Conservation (phyloP, 1,140 invertebrate species). For the Rhynchophorus ferrugineus region DNA sequence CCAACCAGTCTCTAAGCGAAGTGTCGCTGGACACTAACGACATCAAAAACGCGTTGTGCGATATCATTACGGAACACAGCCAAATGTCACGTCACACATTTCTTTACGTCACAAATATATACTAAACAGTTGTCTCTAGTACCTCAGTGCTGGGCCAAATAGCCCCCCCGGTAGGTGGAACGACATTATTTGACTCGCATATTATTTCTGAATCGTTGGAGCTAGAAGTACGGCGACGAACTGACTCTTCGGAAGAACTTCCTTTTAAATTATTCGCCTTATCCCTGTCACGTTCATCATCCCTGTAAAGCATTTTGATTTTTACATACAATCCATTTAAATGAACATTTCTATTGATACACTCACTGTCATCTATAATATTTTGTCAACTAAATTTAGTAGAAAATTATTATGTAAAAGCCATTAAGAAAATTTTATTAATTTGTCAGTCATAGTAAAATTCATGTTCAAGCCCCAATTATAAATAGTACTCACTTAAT, state of each 20-base stretch:
- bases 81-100: slow-evolving; percentile 15
- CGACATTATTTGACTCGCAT: slow-evolving; percentile 1
- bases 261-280: slow-evolving; percentile 52
- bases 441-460: background rate
- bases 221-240: slow-evolving; percentile 52
- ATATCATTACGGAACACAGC: slow-evolving; percentile 8
- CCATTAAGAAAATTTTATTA: background rate
- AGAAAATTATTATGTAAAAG: background rate
- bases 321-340: no score
- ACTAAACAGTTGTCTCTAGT: slow-evolving; percentile 42
- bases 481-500: slow-evolving; percentile 53
- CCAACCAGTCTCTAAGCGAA: slow-evolving; percentile 1
- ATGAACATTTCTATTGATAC: no score
- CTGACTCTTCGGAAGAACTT: slow-evolving; percentile 53
- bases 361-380: no score
- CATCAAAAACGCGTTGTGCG: background rate
- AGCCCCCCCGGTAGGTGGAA: slow-evolving; percentile 6
- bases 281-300: slow-evolving; percentile 53
- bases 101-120: slow-evolving; percentile 12
- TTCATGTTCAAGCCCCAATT: background rate
- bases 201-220: slow-evolving; percentile 46
- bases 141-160: slow-evolving; percentile 34
- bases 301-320: slow-evolving; percentile 44
- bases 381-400: no score
- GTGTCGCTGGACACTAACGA: slow-evolving; percentile 1